phyloP scores from a whole-genome alignment of 2,888 invertebrate species.

The Beris chalybata region DNA sequence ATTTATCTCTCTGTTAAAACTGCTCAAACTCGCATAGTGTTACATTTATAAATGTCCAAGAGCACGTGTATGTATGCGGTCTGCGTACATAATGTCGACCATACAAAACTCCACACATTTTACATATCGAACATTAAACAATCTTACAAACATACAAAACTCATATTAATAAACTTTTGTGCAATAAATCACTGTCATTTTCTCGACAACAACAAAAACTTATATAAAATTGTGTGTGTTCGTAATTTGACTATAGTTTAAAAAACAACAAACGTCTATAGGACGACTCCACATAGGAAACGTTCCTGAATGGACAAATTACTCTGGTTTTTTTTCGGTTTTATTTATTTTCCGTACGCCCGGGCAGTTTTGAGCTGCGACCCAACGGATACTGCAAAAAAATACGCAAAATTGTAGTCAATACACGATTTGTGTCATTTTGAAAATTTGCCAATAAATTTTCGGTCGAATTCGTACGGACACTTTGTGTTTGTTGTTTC shows the following conservation, averaged over 20 bases:
- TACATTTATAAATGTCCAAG: conserved; percentile 35
- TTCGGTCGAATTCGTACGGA: conserved; percentile 16
- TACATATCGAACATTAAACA: conserved; percentile 34
- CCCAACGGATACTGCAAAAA: conserved; percentile 13
- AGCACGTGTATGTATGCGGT: conserved; percentile 31
- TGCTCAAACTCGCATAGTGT: conserved; percentile 35
- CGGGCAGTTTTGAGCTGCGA: conserved; percentile 17
- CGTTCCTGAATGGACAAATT: conserved; percentile 28
- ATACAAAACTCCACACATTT: conserved; percentile 9
- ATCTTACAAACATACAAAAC: conserved; percentile 34
- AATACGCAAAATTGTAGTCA: conserved; percentile 30
- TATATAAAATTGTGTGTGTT: background rate
- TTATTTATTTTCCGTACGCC: conserved; percentile 26
- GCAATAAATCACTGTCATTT: conserved; percentile 37
- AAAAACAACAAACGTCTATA: background rate
- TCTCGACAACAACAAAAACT: conserved; percentile 25
- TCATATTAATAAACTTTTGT: conserved; percentile 39
- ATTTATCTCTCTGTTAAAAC: conserved; percentile 40
- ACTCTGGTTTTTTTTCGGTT: conserved; percentile 12
- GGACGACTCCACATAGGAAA: conserved; percentile 15
- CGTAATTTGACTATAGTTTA: background rate
- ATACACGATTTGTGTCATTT: conserved; percentile 30
- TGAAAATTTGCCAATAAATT: conserved; percentile 35
- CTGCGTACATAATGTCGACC: conserved; percentile 22
- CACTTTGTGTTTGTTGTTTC: conserved; percentile 6